Base-by-base conservation (phyloP, 2,888 invertebrate genomes). In the Gonocerus acuteangulatus region DNA sequence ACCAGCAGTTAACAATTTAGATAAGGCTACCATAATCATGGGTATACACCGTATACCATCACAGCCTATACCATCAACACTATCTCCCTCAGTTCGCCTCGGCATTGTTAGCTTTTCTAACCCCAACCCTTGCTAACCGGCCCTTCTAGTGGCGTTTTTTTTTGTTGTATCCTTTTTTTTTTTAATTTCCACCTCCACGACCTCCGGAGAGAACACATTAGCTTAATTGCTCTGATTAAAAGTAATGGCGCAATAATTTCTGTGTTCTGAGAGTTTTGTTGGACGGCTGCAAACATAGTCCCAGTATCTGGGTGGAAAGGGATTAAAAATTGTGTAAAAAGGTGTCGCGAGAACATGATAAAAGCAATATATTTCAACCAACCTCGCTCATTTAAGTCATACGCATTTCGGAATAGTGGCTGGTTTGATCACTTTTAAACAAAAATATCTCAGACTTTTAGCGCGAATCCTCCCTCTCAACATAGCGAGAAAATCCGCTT, bases 1-100 rank as follows among this genome's bases (percentile, higher is more conserved):
- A 54, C 54, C 54, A 19, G 22, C 54, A 54, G 39, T 54, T 54
- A 54, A 54, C 54, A 54, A 54, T 54, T 54, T 51, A 51, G 51
- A 51, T 51, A 51, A 51, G 51, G 32, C 34, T 34, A 34, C n/a
- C 42, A 42, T 13, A n/a, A 32, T 11, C 19, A 27, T 36, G 34
- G 27, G 34, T 34, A 51, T 19, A 36, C 36, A 36, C 51, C 51
- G 34, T 51, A 51, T 51, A 51, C 1, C 51, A 51, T 27, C 27
- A 27, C 27, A 27, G 4, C 27, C 27, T 27, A 27, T 27, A 27
- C 27, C 27, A 19, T 51, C 51, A 51, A 34, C 19, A 51, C 34
- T 51, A 51, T 51, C 51, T 51, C 34, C 2, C 34, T 2, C 34
- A 1, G 6, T 19, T 51, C 13, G n/a, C 21, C 18, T 18, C 45